Evolutionary conservation across 2,888 invertebrate species (phyloP).

Genomic region (Drosophila nr. fundita): DNA sequence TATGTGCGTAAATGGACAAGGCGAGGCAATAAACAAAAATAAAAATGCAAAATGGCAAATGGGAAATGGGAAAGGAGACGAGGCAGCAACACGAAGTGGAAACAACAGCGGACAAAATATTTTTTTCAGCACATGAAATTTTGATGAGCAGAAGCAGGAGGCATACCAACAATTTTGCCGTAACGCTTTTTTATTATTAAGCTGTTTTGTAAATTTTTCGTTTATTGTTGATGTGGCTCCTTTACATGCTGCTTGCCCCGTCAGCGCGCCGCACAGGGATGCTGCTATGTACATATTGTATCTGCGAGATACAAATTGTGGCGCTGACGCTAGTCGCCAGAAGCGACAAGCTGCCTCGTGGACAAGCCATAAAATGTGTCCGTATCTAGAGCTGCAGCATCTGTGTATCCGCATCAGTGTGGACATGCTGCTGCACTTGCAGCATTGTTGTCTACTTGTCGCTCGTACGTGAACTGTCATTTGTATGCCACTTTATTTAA

Average conservation of each 20-base stretch:
- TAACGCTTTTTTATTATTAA: slow-evolving; percentile 63
- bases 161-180: slow-evolving; percentile 20
- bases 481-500: slow-evolving; percentile 59
- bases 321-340: slow-evolving; percentile 5
- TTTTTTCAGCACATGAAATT: slow-evolving; percentile 64
- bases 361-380: slow-evolving; percentile 24
- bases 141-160: slow-evolving; percentile 52
- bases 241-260: slow-evolving; percentile 15
- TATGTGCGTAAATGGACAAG: slow-evolving; percentile 77
- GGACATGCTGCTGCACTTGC: slow-evolving; percentile 31
- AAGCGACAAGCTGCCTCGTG: slow-evolving; percentile 40
- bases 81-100: slow-evolving; percentile 6
- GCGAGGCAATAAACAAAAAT: slow-evolving; percentile 72
- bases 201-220: slow-evolving; percentile 56
- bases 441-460: slow-evolving; percentile 11
- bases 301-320: slow-evolving; percentile 47
- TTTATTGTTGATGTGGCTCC: not conserved
- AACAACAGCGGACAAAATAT: slow-evolving; percentile 31
- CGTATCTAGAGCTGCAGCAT: slow-evolving; percentile 6
- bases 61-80: slow-evolving; percentile 7
- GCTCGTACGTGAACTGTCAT: slow-evolving; percentile 33
- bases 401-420: slow-evolving; percentile 23
- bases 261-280: slow-evolving; percentile 17
- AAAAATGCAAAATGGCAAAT: slow-evolving; percentile 33
- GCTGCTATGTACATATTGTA: slow-evolving; percentile 16